Base-by-base conservation (phyloP, 2,113 vertebrate species). In the Microtus ochrogaster region DNA sequence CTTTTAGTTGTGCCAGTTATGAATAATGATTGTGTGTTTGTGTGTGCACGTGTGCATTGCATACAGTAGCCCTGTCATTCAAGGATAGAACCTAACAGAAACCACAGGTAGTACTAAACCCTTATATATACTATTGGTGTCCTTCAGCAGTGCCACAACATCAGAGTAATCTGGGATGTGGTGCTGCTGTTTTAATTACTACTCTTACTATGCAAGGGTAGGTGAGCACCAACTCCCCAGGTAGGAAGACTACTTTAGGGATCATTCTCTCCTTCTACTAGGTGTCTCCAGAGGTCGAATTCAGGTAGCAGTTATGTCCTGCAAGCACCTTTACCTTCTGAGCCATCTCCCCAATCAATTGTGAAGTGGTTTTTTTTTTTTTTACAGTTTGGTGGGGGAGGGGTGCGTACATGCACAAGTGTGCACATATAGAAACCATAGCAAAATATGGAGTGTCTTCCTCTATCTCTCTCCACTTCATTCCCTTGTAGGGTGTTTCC, bases 1-100 rank as follows among this genome's bases (percentile, higher is more conserved):
- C 26, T 41, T 85, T 95, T 83, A 88, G 41, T 94, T 58, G 17
- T 89, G 6, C 93, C 52, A 12, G 52, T 65, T 70, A n/a, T 92
- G 73, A 30, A 5, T 84, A 58, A 39, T 65, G 28, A 17, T 47
- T 5, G n/a, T 28, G 13, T 63, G 19, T 55, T 7, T 36, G n/a
- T 76, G n/a, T 5, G 4, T 5, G 3, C n/a, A 65, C 14, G 3
- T 9, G 1, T 63, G 36, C 17, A n/a, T 36, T 83, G 22, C n/a
- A 58, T 36, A 44, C 26, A 41, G 33, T 49, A 68, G 2, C 24
- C 5, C 33, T 19, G 2, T 65, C 58, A 28, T n/a, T 77, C 28
- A 83, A 30, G 87, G 30, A 5, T 83, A 21, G 16, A 84, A 47
- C 39, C 47, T 7, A 30, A 30, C 63, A 33, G n/a, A 66, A 66